Evolutionary conservation across 2,888 invertebrate genomes (phyloP).

Genomic region (Parapristionchus giblindavisi): DNA sequence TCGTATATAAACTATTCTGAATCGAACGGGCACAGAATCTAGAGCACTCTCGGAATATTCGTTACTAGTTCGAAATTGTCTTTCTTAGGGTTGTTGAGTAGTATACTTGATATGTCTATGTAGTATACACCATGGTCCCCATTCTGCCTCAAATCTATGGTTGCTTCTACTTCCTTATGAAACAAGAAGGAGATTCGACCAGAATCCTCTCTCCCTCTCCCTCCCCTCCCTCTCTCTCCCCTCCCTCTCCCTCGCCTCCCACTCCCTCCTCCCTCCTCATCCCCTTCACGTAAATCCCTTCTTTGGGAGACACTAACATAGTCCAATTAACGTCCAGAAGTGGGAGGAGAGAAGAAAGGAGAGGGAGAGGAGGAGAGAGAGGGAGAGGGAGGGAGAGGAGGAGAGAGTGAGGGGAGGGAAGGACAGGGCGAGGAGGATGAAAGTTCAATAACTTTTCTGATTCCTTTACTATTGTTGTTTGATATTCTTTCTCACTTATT

Average conservation of each 20-base stretch:
- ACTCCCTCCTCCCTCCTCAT: not conserved
- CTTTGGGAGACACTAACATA: too few relatives aligned
- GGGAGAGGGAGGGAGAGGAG: not conserved
- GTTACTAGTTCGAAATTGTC: too few relatives aligned
- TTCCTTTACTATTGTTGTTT: not conserved
- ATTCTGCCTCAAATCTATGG: too few relatives aligned
- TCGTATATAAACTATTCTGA: too few relatives aligned
- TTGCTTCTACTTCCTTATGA: too few relatives aligned
- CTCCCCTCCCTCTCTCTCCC: not conserved
- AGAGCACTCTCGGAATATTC: too few relatives aligned
- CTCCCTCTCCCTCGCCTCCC: constrained; percentile 4
- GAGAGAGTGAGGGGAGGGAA: not conserved
- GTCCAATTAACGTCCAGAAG: not conserved
- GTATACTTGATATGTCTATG: too few relatives aligned
- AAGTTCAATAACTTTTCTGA: not conserved
- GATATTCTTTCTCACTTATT: not conserved
- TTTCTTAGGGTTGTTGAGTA: too few relatives aligned
- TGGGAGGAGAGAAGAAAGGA: constrained; percentile 1
- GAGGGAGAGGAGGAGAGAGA: not conserved
- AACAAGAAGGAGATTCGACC: too few relatives aligned
- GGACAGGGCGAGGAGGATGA: not conserved
- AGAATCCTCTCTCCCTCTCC: constrained; percentile 6
- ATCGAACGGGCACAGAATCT: too few relatives aligned
- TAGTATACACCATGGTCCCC: too few relatives aligned
- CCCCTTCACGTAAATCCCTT: not conserved